Evolutionary conservation across 1,140 invertebrate genomes (phyloP).

Genomic region (Physella acuta): DNA sequence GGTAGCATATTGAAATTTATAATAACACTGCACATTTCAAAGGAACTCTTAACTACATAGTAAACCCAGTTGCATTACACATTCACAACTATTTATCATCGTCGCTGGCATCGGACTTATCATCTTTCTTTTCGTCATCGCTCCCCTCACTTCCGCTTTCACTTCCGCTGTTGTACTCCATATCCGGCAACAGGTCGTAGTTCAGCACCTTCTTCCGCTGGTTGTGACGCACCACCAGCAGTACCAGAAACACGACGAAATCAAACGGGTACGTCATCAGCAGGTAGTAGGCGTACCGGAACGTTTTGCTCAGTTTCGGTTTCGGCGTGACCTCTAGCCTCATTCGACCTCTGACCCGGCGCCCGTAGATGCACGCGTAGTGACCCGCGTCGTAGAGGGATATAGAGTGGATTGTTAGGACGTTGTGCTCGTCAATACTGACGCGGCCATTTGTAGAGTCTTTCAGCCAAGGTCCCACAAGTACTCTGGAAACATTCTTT

Average conservation of each 20-base stretch:
- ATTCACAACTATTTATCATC: too few species aligned
- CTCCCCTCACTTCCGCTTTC: slow-evolving; percentile 1
- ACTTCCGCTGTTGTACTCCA: background rate
- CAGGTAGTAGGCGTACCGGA: slow-evolving; percentile 6
- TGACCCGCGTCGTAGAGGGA: background rate
- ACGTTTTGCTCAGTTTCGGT: background rate
- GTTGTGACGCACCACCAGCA: background rate
- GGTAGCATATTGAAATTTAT: too few species aligned
- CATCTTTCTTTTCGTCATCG: background rate
- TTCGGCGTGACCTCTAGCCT: background rate
- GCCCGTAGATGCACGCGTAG: background rate
- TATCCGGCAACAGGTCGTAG: slow-evolving; percentile 11
- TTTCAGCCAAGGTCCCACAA: background rate
- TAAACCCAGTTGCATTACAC: too few species aligned
- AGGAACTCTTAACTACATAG: too few species aligned
- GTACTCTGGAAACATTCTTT: slow-evolving; percentile 1
- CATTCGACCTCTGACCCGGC: background rate
- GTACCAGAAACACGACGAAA: background rate
- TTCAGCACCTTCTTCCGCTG: slow-evolving; percentile 12
- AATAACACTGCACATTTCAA: too few species aligned
- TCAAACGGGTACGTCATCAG: slow-evolving; percentile 2
- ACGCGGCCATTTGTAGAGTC: background rate
- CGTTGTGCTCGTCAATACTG: slow-evolving; percentile 9
- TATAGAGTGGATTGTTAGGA: background rate
- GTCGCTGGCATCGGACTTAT: background rate